A percentile compares a stretch with the other conserved stretches of the same genome.
Conservation (phyloP, 1,140 invertebrate genomes). For the Batillaria attramentaria region DNA sequence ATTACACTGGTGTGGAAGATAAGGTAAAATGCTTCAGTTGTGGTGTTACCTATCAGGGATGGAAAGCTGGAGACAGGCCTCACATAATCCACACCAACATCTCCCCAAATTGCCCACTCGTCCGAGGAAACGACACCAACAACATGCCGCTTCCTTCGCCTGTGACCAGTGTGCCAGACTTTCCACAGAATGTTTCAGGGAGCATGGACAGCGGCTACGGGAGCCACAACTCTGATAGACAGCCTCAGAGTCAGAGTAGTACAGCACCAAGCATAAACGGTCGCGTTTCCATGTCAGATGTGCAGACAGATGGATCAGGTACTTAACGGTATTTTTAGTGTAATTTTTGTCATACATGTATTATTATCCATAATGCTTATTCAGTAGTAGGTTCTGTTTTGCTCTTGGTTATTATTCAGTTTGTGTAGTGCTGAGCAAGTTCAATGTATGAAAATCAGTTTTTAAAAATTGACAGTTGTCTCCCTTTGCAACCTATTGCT, state of each 20-base stretch:
- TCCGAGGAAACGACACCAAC: neutral
- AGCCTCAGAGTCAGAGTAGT: neutral
- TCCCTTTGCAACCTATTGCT: too few species aligned
- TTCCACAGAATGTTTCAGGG: neutral
- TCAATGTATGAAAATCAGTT: too few species aligned
- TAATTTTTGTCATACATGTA: neutral
- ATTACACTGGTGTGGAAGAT: constrained; percentile 31
- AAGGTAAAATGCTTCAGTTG: constrained; percentile 37
- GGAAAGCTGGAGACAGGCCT: constrained; percentile 37
- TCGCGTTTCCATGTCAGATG: neutral
- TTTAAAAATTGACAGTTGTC: too few species aligned
- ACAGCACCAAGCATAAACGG: neutral
- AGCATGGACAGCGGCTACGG: constrained; percentile 9
- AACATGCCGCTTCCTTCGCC: constrained; percentile 22
- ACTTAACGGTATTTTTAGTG: neutral
- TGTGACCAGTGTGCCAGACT: constrained; percentile 15
- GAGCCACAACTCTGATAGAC: neutral
- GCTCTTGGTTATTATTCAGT: too few species aligned
- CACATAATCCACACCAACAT: constrained; percentile 31
- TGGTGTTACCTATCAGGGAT: constrained; percentile 25
- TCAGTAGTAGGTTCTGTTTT: too few species aligned
- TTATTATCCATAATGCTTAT: too few species aligned
- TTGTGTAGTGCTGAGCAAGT: too few species aligned
- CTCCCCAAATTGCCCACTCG: constrained; percentile 36
- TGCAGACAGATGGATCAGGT: neutral